These are phyloP conservation scores for Atta colombica DNA, from an alignment of 1,140 invertebrate species.

Conservation along the genomic window DNA sequence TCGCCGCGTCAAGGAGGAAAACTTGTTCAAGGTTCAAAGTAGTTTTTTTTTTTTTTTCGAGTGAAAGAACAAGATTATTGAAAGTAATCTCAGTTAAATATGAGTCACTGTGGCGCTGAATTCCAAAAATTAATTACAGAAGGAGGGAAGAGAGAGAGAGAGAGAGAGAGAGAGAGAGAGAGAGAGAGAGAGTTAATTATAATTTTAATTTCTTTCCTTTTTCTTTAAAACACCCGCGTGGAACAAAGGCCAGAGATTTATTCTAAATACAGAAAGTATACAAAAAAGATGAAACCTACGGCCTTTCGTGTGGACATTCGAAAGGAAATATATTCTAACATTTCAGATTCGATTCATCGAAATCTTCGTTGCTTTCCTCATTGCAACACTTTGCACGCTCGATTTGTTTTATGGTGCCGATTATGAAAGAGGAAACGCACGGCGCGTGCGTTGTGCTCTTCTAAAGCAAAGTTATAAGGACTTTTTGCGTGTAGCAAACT, in stretches of 20 bases:
- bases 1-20: constrained; percentile 41
- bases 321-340: background rate
- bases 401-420: constrained; percentile 53
- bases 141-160: too few relatives aligned
- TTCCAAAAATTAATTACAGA: background rate
- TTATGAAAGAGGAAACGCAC: constrained; percentile 59
- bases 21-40: constrained; percentile 46
- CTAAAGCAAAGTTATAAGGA: constrained; percentile 31
- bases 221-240: background rate
- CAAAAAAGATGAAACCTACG: background rate
- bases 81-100: background rate
- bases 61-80: background rate
- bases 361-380: background rate
- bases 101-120: background rate
- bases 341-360: background rate
- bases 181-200: background rate
- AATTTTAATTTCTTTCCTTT: background rate
- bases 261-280: background rate
- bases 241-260: background rate
- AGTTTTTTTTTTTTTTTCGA: background rate
- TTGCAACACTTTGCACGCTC: constrained; percentile 38
- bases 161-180: too few relatives aligned
- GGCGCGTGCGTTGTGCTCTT: constrained; percentile 31
- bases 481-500: constrained; percentile 44
- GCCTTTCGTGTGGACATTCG: background rate